Conservation (phyloP, 2,113 vertebrate species). For the Mola mola region DNA sequence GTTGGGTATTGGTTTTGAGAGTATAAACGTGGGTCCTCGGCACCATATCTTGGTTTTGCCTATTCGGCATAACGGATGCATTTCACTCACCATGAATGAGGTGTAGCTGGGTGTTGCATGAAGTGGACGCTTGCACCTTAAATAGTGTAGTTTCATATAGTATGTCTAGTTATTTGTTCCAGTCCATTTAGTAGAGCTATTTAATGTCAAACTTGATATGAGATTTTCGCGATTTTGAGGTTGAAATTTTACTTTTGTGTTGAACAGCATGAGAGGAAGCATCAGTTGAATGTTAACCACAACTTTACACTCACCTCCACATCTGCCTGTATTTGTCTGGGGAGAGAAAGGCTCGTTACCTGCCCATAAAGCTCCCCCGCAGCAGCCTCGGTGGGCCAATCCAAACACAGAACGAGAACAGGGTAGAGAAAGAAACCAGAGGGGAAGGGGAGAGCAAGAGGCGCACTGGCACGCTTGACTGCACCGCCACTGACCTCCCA, state of each 20-base stretch:
- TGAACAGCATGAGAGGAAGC: background rate
- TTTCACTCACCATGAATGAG: no score
- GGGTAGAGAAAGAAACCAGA: slow-evolving; percentile 18
- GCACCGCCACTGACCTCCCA: slow-evolving; percentile 78
- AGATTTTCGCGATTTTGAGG: background rate
- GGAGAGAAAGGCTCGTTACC: slow-evolving; percentile 59
- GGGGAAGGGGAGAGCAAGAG: slow-evolving; percentile 53
- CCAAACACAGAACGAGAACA: slow-evolving; percentile 60
- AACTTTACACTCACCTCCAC: slow-evolving; percentile 7
- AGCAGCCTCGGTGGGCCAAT: slow-evolving; percentile 66
- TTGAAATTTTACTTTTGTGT: background rate
- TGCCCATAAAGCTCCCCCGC: slow-evolving; percentile 65
- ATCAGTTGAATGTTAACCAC: slow-evolving; percentile 20
- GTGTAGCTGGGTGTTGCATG: background rate
- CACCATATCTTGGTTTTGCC: no score
- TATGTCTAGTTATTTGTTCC: background rate
- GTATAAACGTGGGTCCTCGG: slow-evolving; percentile 10
- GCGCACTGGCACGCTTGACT: slow-evolving; percentile 72
- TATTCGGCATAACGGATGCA: no score
- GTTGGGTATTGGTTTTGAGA: background rate
- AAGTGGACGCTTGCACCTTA: background rate
- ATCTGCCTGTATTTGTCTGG: slow-evolving; percentile 40
- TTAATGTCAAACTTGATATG: background rate
- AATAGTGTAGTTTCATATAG: background rate
- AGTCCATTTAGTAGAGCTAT: background rate